phyloP scores from a whole-genome alignment of 2,113 vertebrate species.

The Copsychus sechellarum region DNA sequence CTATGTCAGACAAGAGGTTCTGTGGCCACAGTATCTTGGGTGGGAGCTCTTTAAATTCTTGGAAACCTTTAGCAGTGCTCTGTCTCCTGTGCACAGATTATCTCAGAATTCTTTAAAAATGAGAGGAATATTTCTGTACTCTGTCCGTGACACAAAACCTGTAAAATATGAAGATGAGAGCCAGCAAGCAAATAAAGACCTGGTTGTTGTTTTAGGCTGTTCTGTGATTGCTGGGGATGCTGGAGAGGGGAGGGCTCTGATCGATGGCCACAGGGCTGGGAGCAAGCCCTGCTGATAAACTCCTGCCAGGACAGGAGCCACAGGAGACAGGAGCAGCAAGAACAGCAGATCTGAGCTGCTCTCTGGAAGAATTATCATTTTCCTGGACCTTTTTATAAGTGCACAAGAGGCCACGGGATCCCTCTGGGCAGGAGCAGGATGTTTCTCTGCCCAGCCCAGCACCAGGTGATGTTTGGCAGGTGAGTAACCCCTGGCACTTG shows the following conservation, averaged over 20 bases:
- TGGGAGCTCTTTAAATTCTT: not conserved
- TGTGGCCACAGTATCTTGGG: not conserved
- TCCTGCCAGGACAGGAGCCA: not conserved
- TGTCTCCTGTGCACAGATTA: not conserved
- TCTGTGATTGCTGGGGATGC: not conserved
- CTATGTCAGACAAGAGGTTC: not conserved
- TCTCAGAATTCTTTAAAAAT: not conserved
- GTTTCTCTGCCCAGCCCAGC: no score
- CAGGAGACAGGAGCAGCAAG: not conserved
- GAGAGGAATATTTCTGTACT: not conserved
- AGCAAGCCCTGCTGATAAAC: not conserved
- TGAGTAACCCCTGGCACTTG: not conserved
- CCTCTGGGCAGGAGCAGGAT: not conserved
- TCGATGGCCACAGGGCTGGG: not conserved
- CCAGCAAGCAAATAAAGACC: not conserved
- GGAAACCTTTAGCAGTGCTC: not conserved
- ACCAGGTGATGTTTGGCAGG: not conserved
- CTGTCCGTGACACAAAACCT: not conserved
- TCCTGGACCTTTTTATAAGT: not conserved
- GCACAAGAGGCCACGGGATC: not conserved
- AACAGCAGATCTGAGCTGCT: not conserved
- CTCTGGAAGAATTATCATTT: not conserved
- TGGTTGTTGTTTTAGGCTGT: not conserved
- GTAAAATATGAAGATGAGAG: not conserved
- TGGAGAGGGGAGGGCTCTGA: not conserved